Conservation (phyloP, 2,113 vertebrate species). For the Scomber japonicus region DNA sequence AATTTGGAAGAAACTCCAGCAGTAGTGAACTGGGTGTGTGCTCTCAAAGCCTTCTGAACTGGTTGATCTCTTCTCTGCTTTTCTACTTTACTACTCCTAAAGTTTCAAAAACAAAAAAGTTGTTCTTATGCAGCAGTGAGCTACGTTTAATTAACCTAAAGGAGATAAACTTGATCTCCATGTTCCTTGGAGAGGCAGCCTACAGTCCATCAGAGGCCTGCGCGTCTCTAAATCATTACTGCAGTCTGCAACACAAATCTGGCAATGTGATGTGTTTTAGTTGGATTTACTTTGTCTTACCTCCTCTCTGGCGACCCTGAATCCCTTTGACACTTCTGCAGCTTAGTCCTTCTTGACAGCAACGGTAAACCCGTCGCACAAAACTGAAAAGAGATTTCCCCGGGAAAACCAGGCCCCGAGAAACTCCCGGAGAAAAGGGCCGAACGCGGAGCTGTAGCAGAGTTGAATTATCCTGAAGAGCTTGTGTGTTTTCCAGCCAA, state of each 20-base stretch:
- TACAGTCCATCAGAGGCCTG: background rate
- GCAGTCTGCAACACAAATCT: background rate
- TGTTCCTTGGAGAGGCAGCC: background rate
- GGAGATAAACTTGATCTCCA: background rate
- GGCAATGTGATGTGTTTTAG: background rate
- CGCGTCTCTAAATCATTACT: background rate
- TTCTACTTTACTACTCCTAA: no score
- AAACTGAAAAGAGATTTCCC: slow-evolving; percentile 83
- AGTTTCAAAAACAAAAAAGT: background rate
- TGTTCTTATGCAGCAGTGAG: background rate
- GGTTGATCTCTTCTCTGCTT: background rate
- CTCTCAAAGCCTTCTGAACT: background rate
- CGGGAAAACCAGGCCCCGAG: slow-evolving; percentile 75
- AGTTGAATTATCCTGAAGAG: slow-evolving; percentile 22
- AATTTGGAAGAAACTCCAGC: background rate
- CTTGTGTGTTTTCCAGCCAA: slow-evolving; percentile 72
- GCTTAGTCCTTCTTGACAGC: slow-evolving; percentile 80
- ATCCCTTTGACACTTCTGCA: slow-evolving; percentile 84
- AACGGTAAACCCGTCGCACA: slow-evolving; percentile 81
- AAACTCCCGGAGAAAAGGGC: slow-evolving; percentile 42
- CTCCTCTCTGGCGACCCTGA: slow-evolving; percentile 79
- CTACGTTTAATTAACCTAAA: background rate
- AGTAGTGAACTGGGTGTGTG: no score
- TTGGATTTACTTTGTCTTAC: slow-evolving; percentile 54
- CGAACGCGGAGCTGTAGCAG: slow-evolving; percentile 73